A percentile compares a stretch with the other conserved stretches of the same genome.
Conservation (phyloP, 2,113 vertebrate species). For the Axis porcinus region DNA sequence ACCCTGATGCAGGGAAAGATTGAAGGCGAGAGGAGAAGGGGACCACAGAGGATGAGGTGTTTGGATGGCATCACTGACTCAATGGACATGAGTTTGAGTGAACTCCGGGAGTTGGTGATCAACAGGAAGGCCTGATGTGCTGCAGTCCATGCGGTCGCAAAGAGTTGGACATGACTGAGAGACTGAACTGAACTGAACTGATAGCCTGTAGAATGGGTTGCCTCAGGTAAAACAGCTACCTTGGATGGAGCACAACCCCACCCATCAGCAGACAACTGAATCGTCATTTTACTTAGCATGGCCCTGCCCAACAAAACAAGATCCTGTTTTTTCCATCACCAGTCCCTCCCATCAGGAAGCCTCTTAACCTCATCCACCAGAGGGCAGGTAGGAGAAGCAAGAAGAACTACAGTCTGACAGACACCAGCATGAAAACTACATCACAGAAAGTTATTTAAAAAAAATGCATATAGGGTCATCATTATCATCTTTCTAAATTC, state of each 20-base stretch:
- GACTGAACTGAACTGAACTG: neutral
- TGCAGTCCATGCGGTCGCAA: neutral
- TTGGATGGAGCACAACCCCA: neutral
- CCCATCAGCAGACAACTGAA: neutral
- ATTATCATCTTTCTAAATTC: neutral
- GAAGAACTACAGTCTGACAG: neutral
- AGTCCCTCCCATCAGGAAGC: neutral
- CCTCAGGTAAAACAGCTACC: neutral
- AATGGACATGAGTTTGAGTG: neutral
- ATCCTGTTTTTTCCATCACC: neutral
- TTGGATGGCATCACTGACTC: neutral
- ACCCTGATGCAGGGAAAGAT: neutral
- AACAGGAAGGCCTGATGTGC: neutral
- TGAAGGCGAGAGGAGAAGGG: neutral
- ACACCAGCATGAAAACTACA: neutral
- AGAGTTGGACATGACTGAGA: neutral
- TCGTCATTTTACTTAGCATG: neutral
- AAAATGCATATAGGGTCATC: neutral
- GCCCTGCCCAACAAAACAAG: neutral
- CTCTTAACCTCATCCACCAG: neutral
- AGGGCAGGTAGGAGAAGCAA: neutral
- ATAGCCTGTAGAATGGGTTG: neutral
- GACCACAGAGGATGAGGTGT: neutral
- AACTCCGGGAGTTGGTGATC: neutral
- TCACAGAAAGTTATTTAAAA: neutral